Conservation (phyloP, 2,113 vertebrate species). For the Ranitomeya imitator region DNA sequence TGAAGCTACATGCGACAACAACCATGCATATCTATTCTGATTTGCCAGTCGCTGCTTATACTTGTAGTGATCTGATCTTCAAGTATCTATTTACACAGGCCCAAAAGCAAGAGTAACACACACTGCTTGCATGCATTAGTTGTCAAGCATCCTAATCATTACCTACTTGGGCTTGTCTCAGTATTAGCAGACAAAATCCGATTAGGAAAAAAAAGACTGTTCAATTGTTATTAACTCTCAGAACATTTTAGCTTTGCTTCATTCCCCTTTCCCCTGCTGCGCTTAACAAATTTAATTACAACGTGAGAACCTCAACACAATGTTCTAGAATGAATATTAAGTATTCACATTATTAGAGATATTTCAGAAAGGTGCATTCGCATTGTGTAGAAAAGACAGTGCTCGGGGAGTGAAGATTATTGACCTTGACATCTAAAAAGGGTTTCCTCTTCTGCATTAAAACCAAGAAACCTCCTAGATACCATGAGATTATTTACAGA, state of each 20-base stretch:
- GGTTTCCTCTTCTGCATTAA: constrained; percentile 4
- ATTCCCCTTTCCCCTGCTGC: constrained; percentile 16
- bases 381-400: constrained; percentile 7
- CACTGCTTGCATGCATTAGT: background rate
- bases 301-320: constrained; percentile 23
- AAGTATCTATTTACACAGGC: background rate
- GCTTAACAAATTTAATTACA: constrained; percentile 46
- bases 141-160: constrained; percentile 25
- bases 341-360: constrained; percentile 27
- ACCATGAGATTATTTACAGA: background rate
- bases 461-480: background rate
- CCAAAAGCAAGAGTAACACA: background rate
- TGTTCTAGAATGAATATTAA: constrained; percentile 42
- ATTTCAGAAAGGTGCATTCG: background rate
- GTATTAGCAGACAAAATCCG: constrained; percentile 3
- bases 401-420: constrained; percentile 24
- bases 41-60: background rate
- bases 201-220: constrained; percentile 21
- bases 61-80: background rate
- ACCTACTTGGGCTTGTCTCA: constrained; percentile 1
- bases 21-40: background rate
- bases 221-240: constrained; percentile 41
- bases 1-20: no score
- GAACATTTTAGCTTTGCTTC: constrained; percentile 35
- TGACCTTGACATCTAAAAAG: constrained; percentile 10